phyloP scores from a whole-genome alignment of 1,140 invertebrate species.

The Ceratina australensis region DNA sequence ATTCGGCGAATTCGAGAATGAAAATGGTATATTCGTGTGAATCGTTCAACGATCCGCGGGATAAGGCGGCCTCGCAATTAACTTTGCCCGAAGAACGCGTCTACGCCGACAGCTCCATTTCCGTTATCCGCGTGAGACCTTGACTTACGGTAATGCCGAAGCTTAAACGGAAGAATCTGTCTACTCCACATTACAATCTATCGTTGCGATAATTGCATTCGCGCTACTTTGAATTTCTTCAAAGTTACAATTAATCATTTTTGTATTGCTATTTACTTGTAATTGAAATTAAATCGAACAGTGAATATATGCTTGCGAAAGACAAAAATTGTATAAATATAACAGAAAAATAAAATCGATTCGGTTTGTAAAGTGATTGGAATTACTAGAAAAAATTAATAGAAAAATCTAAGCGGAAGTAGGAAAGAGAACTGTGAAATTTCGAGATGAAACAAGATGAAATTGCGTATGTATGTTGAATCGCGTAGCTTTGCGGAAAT shows the following conservation, averaged over 20 bases:
- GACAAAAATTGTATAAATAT: neutral
- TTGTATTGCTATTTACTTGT: neutral
- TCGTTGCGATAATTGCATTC: conserved; percentile 26
- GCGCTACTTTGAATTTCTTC: neutral
- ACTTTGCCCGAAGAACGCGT: conserved; percentile 28
- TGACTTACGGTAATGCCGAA: conserved; percentile 52
- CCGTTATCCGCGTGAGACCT: conserved; percentile 52
- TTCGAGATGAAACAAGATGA: conserved; percentile 28
- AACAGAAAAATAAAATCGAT: no score
- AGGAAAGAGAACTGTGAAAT: conserved; percentile 46
- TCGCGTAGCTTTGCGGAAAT: conserved; percentile 62
- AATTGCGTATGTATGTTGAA: conserved; percentile 49
- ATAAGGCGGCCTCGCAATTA: conserved; percentile 36
- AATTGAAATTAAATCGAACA: neutral
- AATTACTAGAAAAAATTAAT: no score
- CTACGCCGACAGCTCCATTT: conserved; percentile 48
- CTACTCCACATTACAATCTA: conserved; percentile 37
- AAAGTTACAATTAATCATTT: neutral
- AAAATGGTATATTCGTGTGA: conserved; percentile 21
- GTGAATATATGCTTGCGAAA: no score
- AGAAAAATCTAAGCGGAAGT: no score
- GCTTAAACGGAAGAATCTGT: conserved; percentile 47
- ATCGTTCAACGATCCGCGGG: conserved; percentile 41
- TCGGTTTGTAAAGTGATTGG: no score
- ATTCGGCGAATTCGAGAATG: conserved; percentile 15